A percentile compares a stretch with the other conserved stretches of the same genome.
These are phyloP conservation scores for Xyrauchen texanus DNA, from an alignment of 2,113 vertebrate genomes.

Conservation along the genomic window DNA sequence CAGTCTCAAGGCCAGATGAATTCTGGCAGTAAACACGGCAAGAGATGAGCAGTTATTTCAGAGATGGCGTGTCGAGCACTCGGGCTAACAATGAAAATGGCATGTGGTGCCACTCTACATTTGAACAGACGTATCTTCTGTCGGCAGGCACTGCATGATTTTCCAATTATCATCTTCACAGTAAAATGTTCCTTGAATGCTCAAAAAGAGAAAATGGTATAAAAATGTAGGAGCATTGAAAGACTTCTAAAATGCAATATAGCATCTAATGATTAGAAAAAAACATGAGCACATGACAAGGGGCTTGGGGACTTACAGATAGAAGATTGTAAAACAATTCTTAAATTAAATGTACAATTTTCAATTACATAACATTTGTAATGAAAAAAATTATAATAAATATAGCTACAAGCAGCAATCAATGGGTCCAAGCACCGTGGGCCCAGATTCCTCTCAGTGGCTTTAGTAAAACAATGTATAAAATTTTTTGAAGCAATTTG, in stretches of 20 bases:
- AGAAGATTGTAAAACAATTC: too few species aligned
- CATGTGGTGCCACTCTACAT: not conserved
- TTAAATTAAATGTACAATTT: too few species aligned
- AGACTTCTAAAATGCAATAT: not conserved
- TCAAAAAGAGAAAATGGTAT: not conserved
- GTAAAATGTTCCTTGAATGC: not conserved
- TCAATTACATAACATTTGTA: too few species aligned
- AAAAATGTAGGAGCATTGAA: not conserved
- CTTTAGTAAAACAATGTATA: too few species aligned
- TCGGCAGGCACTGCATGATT: not conserved
- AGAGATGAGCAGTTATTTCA: slow-evolving; percentile 41
- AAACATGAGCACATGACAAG: not conserved
- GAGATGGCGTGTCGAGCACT: slow-evolving; percentile 18
- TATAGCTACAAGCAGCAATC: too few species aligned
- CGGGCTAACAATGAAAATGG: slow-evolving; percentile 6
- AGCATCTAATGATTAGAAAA: not conserved
- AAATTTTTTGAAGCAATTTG: too few species aligned
- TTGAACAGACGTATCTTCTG: not conserved
- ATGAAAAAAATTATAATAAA: too few species aligned
- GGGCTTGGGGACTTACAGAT: too few species aligned
- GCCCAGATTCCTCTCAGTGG: too few species aligned
- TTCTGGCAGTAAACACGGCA: slow-evolving; percentile 24
- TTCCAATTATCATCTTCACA: slow-evolving; percentile 7
- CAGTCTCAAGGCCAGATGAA: slow-evolving; percentile 29
- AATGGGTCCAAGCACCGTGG: too few species aligned